Percentiles rank a stretch among this genome's conserved stretches.
These are phyloP conservation scores for Incurvaria masculella DNA, from an alignment of 2,888 invertebrate species.

Conservation along the genomic window DNA sequence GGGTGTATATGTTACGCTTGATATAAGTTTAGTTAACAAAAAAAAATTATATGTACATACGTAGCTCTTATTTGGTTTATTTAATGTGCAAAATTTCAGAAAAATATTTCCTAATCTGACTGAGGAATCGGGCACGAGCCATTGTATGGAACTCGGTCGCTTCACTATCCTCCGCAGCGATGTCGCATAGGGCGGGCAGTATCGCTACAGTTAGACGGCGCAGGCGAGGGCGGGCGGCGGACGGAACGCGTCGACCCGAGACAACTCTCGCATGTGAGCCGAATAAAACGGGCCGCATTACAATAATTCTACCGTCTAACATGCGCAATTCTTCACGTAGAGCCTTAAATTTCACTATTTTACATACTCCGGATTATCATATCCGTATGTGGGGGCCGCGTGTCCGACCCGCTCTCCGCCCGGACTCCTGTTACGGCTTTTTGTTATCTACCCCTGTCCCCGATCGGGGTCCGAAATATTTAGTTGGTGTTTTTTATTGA, in stretches of 20 bases:
- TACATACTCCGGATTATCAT: conserved; percentile 56
- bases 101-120: too few species aligned
- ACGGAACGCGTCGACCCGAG: conserved; percentile 36
- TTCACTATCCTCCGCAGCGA: too few species aligned
- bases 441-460: conserved; percentile 50
- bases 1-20: too few species aligned
- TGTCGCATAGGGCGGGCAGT: too few species aligned
- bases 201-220: too few species aligned
- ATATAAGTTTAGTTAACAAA: too few species aligned
- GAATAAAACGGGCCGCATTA: conserved; percentile 56
- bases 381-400: conserved; percentile 41
- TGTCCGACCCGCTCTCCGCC: conserved; percentile 23
- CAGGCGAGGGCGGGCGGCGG: conserved; percentile 23
- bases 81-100: too few species aligned
- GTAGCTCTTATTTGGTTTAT: too few species aligned
- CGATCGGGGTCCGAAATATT: conserved; percentile 52
- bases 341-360: conserved; percentile 57
- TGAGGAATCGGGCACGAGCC: too few species aligned
- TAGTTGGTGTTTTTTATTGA: conserved; percentile 50
- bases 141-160: too few species aligned
- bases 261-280: conserved; percentile 29
- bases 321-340: conserved; percentile 55
- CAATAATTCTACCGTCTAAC: conserved; percentile 52
- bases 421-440: conserved; percentile 43
- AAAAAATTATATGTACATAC: too few species aligned